Percentiles rank a stretch among this genome's conserved stretches.
Conservation (phyloP, 2,888 invertebrate genomes). For the Galerucella pusilla region DNA sequence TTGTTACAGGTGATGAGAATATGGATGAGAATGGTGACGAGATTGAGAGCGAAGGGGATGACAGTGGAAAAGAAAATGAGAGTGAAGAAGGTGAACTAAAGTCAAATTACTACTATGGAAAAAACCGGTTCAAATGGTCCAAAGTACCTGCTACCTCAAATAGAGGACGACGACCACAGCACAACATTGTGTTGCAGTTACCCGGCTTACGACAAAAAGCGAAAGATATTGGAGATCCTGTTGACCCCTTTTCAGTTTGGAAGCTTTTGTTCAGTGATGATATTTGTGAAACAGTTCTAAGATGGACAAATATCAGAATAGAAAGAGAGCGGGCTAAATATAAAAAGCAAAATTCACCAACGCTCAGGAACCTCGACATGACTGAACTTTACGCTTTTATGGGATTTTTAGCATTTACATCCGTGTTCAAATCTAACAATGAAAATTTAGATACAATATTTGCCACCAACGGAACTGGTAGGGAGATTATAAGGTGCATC, state of each 20-base stretch:
- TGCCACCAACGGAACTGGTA: constrained; percentile 29
- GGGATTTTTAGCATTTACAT: constrained; percentile 20
- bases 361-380: constrained; percentile 3
- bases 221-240: constrained; percentile 26
- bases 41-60: constrained; percentile 3
- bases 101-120: constrained; percentile 26
- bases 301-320: constrained; percentile 30
- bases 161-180: constrained; percentile 33
- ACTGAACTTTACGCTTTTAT: constrained; percentile 21
- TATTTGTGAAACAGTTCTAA: constrained; percentile 22
- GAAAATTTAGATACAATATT: constrained; percentile 30
- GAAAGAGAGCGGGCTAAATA: constrained; percentile 8
- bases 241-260: constrained; percentile 27
- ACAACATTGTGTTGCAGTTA: constrained; percentile 34
- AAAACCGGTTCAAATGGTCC: constrained; percentile 32
- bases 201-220: constrained; percentile 32
- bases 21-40: not conserved
- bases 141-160: constrained; percentile 30
- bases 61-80: not conserved
- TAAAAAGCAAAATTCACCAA: too few relatives aligned
- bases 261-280: constrained; percentile 33
- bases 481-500: constrained; percentile 28
- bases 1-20: constrained; percentile 2
- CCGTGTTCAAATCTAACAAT: constrained; percentile 30
- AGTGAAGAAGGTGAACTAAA: constrained; percentile 16